phyloP scores from a whole-genome alignment of 2,797 vertebrate genomes.

The Gila robusta region DNA sequence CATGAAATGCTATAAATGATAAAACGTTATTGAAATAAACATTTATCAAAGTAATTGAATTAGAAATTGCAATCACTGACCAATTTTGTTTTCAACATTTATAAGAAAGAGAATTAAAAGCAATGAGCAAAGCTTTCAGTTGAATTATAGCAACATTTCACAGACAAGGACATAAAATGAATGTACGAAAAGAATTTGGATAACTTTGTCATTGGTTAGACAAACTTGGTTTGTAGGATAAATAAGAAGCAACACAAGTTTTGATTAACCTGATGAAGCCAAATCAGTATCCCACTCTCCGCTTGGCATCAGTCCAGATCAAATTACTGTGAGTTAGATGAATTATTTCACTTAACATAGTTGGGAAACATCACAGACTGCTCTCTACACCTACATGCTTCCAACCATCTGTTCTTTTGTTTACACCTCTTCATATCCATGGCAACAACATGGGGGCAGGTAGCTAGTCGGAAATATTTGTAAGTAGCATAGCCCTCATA shows the following conservation, averaged over 20 bases:
- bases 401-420: constrained; percentile 79
- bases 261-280: constrained; percentile 40
- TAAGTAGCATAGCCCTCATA: constrained; percentile 42
- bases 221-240: background rate
- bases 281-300: constrained; percentile 30
- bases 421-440: constrained; percentile 75
- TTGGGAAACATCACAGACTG: constrained; percentile 64
- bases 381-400: constrained; percentile 69
- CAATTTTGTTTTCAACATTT: background rate
- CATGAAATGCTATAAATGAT: background rate
- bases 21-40: background rate
- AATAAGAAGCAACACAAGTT: constrained; percentile 37
- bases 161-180: background rate
- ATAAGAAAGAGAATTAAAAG: background rate
- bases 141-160: background rate
- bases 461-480: constrained; percentile 64
- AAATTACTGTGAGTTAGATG: constrained; percentile 61
- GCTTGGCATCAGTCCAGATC: constrained; percentile 46
- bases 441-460: constrained; percentile 72
- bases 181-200: background rate
- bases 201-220: background rate
- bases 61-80: background rate
- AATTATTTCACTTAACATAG: constrained; percentile 63
- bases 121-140: background rate
- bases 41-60: background rate